phyloP scores from a whole-genome alignment of 2,113 vertebrate species.

The Passerina amoena region DNA sequence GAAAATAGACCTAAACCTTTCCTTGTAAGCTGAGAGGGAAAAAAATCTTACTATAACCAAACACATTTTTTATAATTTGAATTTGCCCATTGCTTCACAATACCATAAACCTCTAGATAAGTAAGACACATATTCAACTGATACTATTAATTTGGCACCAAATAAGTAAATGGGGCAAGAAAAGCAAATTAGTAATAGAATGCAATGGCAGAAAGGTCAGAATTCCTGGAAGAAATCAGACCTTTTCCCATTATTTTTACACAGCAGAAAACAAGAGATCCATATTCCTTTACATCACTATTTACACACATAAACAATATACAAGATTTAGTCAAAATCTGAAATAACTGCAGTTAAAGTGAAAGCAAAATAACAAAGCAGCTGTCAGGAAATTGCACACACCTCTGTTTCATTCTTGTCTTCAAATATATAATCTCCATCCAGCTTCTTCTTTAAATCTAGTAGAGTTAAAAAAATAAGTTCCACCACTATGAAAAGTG shows the following conservation, averaged over 20 bases:
- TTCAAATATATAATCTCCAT: conserved; percentile 67
- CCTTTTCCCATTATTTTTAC: neutral
- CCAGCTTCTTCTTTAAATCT: conserved; percentile 84
- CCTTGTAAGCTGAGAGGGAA: neutral
- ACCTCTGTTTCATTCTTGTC: conserved; percentile 76
- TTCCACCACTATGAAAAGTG: neutral
- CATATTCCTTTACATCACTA: neutral
- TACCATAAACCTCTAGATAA: neutral
- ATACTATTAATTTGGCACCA: neutral
- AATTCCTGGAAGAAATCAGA: neutral
- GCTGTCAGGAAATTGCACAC: neutral
- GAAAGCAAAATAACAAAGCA: neutral
- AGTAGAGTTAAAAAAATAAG: conserved; percentile 5
- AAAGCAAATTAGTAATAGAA: neutral
- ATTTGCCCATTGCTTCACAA: neutral
- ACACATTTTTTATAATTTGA: neutral
- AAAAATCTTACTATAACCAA: neutral
- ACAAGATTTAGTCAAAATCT: neutral
- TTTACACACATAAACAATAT: neutral
- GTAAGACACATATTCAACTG: neutral
- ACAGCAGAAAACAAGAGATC: neutral
- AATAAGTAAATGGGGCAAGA: neutral
- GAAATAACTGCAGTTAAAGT: neutral
- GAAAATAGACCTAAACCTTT: neutral
- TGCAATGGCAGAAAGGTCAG: neutral